These are phyloP conservation scores for Clupea harengus DNA, from an alignment of 2,113 vertebrate species.

Conservation along the genomic window DNA sequence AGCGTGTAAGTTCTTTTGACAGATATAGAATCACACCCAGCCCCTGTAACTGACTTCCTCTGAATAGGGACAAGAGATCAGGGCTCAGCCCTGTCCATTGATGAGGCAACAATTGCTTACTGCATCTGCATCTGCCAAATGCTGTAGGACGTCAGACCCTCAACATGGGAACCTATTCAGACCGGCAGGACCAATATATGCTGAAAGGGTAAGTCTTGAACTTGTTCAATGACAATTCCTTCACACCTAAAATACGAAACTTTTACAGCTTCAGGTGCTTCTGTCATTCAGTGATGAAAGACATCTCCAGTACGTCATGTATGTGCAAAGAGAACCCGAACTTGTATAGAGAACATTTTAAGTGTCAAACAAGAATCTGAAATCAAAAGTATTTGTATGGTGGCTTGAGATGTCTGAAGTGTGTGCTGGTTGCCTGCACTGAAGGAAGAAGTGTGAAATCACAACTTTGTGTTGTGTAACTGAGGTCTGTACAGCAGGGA, in stretches of 20 bases:
- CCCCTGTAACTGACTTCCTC: constrained; percentile 22
- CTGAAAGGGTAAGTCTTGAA: constrained; percentile 50
- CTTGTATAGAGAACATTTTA: neutral
- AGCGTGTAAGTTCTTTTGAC: constrained; percentile 40
- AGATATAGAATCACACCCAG: constrained; percentile 25
- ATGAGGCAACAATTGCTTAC: constrained; percentile 21
- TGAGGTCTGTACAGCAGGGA: constrained; percentile 23
- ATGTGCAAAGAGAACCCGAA: neutral
- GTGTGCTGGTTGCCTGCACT: neutral
- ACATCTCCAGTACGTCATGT: neutral
- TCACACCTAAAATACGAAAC: neutral
- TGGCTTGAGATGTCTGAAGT: neutral
- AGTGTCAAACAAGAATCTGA: neutral
- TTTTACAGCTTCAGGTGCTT: neutral
- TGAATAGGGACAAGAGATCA: constrained; percentile 32
- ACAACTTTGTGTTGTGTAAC: constrained; percentile 35
- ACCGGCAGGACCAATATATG: constrained; percentile 34
- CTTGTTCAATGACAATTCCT: neutral
- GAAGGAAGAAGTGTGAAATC: constrained; percentile 33
- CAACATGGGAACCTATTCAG: constrained; percentile 50
- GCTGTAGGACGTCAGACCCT: constrained; percentile 34
- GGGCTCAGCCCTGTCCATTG: constrained; percentile 13
- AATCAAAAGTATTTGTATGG: neutral
- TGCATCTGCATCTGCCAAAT: constrained; percentile 30
- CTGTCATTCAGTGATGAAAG: neutral